Conservation (phyloP, 2,888 invertebrate species). For the Drosophila imparisetae region DNA sequence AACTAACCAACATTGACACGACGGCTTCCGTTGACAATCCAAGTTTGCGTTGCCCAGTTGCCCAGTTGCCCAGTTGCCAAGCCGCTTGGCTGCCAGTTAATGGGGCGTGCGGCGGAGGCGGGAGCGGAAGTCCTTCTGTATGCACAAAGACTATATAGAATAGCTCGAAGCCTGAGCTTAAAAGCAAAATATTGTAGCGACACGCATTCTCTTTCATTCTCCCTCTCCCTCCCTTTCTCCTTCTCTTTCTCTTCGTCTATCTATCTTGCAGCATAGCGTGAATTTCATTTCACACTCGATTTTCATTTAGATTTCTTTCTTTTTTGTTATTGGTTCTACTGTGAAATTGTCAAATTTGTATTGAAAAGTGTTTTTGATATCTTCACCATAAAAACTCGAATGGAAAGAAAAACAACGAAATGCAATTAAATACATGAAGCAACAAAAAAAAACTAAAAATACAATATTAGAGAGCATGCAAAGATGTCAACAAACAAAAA, state of each 20-base stretch:
- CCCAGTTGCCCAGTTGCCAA: constrained; percentile 12
- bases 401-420: constrained; percentile 66
- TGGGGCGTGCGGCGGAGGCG: not conserved
- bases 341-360: constrained; percentile 59
- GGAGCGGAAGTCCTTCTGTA: not conserved
- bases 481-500: constrained; percentile 23
- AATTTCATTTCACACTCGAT: constrained; percentile 60
- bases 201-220: not conserved
- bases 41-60: constrained; percentile 22
- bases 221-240: too few relatives aligned
- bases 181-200: constrained; percentile 81
- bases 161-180: constrained; percentile 60
- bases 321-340: constrained; percentile 20
- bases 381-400: constrained; percentile 43
- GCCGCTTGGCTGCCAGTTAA: constrained; percentile 40
- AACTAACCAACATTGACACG: constrained; percentile 67
- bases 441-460: constrained; percentile 22
- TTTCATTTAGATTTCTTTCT: constrained; percentile 31
- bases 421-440: constrained; percentile 63
- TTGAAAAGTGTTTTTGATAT: constrained; percentile 70
- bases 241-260: not conserved
- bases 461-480: constrained; percentile 54
- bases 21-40: constrained; percentile 73
- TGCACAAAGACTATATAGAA: constrained; percentile 57
- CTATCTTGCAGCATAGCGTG: constrained; percentile 37